These are phyloP conservation scores for Agapetus fuscipes DNA, from an alignment of 2,888 invertebrate genomes.

Conservation along the genomic window DNA sequence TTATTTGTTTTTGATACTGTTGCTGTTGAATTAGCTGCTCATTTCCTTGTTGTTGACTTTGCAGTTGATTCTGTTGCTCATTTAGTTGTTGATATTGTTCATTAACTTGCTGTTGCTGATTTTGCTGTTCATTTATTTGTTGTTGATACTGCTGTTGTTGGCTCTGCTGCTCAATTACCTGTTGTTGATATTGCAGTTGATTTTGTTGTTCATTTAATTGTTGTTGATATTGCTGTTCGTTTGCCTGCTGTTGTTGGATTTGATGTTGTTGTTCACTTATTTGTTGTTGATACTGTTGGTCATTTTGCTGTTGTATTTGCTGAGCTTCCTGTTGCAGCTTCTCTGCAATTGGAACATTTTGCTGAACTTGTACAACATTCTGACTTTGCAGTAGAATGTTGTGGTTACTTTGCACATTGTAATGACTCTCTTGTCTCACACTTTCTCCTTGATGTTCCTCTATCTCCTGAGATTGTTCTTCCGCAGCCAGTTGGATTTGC, in stretches of 20 bases:
- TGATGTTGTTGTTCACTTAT: too few species aligned
- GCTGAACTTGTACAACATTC: too few species aligned
- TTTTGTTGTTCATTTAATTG: too few species aligned
- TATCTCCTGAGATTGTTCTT: constrained; percentile 22
- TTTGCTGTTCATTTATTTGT: neutral
- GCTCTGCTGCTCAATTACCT: neutral
- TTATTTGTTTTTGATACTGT: constrained; percentile 26
- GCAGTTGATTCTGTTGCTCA: constrained; percentile 24
- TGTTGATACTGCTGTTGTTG: neutral
- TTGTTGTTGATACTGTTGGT: too few species aligned
- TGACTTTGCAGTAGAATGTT: too few species aligned
- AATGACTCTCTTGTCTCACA: constrained; percentile 38
- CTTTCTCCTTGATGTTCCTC: constrained; percentile 26
- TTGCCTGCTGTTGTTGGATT: too few species aligned
- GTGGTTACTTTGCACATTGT: too few species aligned
- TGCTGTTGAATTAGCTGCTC: constrained; percentile 24
- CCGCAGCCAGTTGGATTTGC: constrained; percentile 20
- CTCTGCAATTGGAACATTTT: too few species aligned
- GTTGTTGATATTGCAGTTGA: neutral
- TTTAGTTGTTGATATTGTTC: constrained; percentile 15
- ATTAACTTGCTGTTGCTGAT: neutral
- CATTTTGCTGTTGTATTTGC: neutral
- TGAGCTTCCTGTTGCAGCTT: too few species aligned
- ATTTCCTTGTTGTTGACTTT: constrained; percentile 22
- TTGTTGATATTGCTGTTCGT: too few species aligned